Conservation (phyloP, 2,113 vertebrate species). For the Atlantisia rogersi region DNA sequence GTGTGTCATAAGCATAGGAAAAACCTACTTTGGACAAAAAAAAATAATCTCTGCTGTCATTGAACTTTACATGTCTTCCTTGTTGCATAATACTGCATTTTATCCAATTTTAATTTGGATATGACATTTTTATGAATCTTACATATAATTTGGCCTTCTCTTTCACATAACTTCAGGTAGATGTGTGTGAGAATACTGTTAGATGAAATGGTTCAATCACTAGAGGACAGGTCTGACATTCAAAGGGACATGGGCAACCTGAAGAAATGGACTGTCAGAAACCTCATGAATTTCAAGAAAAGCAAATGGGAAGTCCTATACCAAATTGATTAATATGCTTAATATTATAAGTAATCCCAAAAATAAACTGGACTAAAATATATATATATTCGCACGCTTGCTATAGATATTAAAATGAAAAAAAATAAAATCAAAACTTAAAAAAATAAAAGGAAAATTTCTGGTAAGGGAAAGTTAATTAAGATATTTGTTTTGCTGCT, state of each 20-base stretch:
- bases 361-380: background rate
- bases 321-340: background rate
- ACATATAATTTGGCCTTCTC: background rate
- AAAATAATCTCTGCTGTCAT: background rate
- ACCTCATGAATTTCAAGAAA: background rate
- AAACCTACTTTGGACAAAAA: background rate
- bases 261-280: background rate
- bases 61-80: background rate
- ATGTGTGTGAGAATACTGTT: background rate
- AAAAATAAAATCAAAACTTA: background rate
- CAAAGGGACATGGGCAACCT: background rate
- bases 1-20: background rate
- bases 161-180: background rate
- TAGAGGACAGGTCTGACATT: background rate
- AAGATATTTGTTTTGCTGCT: background rate
- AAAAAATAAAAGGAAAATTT: background rate
- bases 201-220: background rate
- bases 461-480: background rate
- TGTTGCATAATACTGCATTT: background rate
- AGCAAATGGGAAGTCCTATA: background rate
- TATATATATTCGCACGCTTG: background rate
- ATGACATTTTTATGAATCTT: background rate
- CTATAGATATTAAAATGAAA: background rate
- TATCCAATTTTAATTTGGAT: background rate
- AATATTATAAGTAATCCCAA: background rate